These are phyloP conservation scores for Aspidiotus destructor DNA, from an alignment of 2,888 invertebrate genomes.

Conservation along the genomic window DNA sequence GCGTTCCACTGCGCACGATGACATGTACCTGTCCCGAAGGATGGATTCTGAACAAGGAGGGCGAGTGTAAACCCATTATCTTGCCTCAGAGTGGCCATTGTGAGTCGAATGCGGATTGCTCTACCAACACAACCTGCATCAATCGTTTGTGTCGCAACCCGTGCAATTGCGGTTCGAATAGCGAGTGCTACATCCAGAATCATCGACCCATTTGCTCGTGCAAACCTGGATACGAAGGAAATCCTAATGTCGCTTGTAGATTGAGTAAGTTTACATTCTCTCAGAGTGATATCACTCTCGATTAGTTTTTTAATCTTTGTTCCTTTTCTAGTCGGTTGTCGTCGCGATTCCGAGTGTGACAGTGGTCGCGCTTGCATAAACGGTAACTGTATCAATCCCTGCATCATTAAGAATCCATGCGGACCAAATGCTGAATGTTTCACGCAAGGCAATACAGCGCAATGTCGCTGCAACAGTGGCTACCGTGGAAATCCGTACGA, in stretches of 20 bases:
- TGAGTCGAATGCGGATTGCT: slow-evolving; percentile 67
- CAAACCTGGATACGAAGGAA: slow-evolving; percentile 71
- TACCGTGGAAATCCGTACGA: slow-evolving; percentile 68
- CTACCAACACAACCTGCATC: slow-evolving; percentile 67
- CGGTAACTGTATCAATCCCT: slow-evolving; percentile 76
- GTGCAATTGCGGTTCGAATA: slow-evolving; percentile 76
- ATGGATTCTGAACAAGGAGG: slow-evolving; percentile 68
- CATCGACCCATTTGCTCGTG: slow-evolving; percentile 83
- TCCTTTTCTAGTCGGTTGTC: slow-evolving; percentile 57
- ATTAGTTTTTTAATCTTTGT: not conserved
- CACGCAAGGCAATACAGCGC: slow-evolving; percentile 58
- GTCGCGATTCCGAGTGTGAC: slow-evolving; percentile 71
- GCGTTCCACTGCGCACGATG: slow-evolving; percentile 75
- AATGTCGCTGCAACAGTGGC: slow-evolving; percentile 71
- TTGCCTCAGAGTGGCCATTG: slow-evolving; percentile 59
- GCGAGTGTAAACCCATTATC: slow-evolving; percentile 62
- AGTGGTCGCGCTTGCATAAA: slow-evolving; percentile 74
- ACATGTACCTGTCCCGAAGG: slow-evolving; percentile 79
- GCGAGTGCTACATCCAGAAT: slow-evolving; percentile 68
- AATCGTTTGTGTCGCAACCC: slow-evolving; percentile 78
- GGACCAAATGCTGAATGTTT: slow-evolving; percentile 75
- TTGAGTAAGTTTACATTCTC: slow-evolving; percentile 42
- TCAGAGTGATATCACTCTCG: not conserved
- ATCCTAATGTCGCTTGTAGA: slow-evolving; percentile 71
- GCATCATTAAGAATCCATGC: slow-evolving; percentile 67